Evolutionary conservation across 2,113 vertebrate species (phyloP).

Genomic region (Oryzias celebensis): DNA sequence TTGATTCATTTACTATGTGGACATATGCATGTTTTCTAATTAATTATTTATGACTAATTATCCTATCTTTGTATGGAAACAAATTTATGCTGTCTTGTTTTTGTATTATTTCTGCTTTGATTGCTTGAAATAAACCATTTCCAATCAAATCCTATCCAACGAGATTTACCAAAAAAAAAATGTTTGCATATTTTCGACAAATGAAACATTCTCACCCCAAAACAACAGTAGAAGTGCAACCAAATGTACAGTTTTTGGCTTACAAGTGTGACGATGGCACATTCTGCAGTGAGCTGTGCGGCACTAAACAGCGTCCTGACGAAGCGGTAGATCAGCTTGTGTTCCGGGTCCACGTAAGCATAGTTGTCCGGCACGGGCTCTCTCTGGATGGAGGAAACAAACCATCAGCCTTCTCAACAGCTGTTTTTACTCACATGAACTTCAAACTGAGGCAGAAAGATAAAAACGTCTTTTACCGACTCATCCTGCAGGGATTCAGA

Average conservation of each 20-base stretch:
- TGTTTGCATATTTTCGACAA: background rate
- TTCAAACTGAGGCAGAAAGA: no score
- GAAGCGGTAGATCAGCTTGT: slow-evolving; percentile 98
- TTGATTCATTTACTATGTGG: no score
- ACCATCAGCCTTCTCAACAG: background rate
- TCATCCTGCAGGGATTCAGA: background rate
- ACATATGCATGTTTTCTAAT: no score
- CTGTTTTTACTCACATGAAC: no score
- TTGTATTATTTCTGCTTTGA: no score
- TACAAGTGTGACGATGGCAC: slow-evolving; percentile 98
- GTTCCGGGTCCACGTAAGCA: slow-evolving; percentile 89
- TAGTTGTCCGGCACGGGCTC: slow-evolving; percentile 94
- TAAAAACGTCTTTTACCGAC: background rate
- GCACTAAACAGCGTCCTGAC: slow-evolving; percentile 97
- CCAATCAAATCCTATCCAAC: no score
- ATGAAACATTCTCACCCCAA: background rate
- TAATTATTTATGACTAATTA: no score
- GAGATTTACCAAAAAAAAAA: no score
- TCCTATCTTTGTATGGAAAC: no score
- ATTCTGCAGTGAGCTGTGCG: slow-evolving; percentile 98
- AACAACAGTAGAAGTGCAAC: background rate
- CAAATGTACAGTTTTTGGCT: slow-evolving; percentile 54
- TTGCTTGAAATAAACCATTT: no score
- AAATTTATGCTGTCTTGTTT: no score
- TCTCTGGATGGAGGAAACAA: slow-evolving; percentile 77